phyloP scores from a whole-genome alignment of 2,113 vertebrate species.

The Channa maculata region DNA sequence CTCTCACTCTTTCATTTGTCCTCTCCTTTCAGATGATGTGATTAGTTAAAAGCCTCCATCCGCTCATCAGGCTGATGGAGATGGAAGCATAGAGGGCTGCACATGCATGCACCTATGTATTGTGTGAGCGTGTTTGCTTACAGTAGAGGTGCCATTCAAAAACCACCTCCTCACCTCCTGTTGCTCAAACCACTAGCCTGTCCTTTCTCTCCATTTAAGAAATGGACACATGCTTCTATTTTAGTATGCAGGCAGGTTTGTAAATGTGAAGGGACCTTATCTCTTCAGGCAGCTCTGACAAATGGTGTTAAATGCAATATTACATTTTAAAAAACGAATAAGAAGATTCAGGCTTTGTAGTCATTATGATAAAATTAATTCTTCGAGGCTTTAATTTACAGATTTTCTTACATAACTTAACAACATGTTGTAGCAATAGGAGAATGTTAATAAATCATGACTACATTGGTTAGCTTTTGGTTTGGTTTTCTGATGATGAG shows the following conservation, averaged over 20 bases:
- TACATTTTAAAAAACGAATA: constrained; percentile 1
- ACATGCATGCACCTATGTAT: neutral
- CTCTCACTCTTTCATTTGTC: constrained; percentile 30
- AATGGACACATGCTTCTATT: neutral
- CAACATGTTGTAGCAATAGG: no score
- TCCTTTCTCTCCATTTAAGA: neutral
- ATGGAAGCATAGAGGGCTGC: constrained; percentile 27
- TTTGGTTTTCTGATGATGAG: neutral
- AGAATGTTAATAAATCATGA: no score
- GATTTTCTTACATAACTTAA: no score
- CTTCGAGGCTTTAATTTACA: neutral
- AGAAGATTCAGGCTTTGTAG: neutral
- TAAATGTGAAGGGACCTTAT: neutral
- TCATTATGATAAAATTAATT: neutral
- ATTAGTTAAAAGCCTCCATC: constrained; percentile 72
- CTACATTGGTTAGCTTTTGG: no score
- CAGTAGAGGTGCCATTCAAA: constrained; percentile 34
- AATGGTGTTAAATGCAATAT: constrained; percentile 18
- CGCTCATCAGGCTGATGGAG: constrained; percentile 43
- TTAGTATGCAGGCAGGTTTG: neutral
- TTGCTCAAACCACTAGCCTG: constrained; percentile 26
- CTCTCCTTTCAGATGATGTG: constrained; percentile 59
- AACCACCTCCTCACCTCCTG: constrained; percentile 35
- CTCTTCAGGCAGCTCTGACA: constrained; percentile 2
- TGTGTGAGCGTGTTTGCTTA: constrained; percentile 13